phyloP scores from a whole-genome alignment of 2,888 invertebrate genomes.

The Ennomos fuscantarius region DNA sequence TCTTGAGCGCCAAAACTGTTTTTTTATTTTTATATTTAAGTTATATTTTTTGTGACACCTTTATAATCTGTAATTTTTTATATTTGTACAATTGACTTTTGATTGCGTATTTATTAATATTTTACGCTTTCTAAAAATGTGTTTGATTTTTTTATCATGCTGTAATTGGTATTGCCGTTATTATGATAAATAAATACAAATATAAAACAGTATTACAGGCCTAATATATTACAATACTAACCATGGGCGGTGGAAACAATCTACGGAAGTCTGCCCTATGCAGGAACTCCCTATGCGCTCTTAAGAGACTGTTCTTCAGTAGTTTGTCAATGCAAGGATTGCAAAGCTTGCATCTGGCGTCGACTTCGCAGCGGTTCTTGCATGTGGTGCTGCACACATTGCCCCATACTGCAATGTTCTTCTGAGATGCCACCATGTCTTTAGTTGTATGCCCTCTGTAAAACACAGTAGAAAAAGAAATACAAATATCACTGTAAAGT shows the following conservation, averaged over 20 bases:
- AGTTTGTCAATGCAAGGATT: conserved; percentile 88
- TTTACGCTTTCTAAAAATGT: no score
- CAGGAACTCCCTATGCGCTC: conserved; percentile 92
- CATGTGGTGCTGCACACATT: conserved; percentile 85
- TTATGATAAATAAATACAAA: no score
- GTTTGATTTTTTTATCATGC: no score
- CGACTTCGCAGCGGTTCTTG: conserved; percentile 85
- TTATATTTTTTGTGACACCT: no score
- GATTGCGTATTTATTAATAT: no score
- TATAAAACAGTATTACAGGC: no score
- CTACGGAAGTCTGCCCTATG: conserved; percentile 92
- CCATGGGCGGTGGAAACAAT: conserved; percentile 91
- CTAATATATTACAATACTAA: conserved; percentile 34
- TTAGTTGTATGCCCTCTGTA: conserved; percentile 70
- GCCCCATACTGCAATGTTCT: conserved; percentile 91
- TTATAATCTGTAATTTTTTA: no score
- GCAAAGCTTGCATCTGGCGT: conserved; percentile 89
- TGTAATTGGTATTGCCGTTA: no score
- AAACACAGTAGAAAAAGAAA: no score
- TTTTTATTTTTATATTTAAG: no score
- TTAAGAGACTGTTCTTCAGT: conserved; percentile 84
- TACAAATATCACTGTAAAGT: conserved; percentile 5
- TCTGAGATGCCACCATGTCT: conserved; percentile 90
- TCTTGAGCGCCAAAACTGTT: no score
- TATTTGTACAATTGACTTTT: no score